phyloP scores from a whole-genome alignment of 2,113 vertebrate species.

The Pterophyllum scalare region DNA sequence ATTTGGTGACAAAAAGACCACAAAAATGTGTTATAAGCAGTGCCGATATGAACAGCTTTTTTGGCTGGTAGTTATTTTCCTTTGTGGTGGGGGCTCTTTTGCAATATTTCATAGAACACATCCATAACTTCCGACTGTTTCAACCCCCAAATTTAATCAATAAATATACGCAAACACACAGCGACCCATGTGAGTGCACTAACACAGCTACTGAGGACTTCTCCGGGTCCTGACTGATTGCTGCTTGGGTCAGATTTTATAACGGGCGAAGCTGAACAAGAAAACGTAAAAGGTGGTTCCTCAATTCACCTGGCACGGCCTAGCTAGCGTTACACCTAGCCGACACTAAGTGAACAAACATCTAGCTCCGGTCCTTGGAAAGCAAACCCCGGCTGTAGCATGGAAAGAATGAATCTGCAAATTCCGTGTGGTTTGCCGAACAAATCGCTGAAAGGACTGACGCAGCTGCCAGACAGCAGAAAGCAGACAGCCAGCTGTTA shows the following conservation, averaged over 20 bases:
- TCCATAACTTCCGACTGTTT: neutral
- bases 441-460: neutral
- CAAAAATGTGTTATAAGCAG: neutral
- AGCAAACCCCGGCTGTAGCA: neutral
- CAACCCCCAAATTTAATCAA: no score
- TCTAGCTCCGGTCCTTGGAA: rapidly evolving
- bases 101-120: neutral
- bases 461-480: slow-evolving; percentile 17
- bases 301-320: slow-evolving; percentile 53
- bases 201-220: neutral
- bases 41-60: neutral
- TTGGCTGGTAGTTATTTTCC: neutral
- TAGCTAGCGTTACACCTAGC: slow-evolving; percentile 4
- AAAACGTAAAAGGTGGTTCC: slow-evolving; percentile 42
- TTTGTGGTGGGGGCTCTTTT: neutral
- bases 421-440: neutral
- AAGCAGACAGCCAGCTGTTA: slow-evolving; percentile 63
- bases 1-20: neutral
- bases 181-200: neutral
- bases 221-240: neutral
- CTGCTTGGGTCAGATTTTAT: slow-evolving; percentile 11
- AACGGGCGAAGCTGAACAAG: neutral
- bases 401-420: neutral
- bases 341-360: neutral
- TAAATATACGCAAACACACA: neutral